These are phyloP conservation scores for Neodiprion virginianus DNA, from an alignment of 1,140 invertebrate species.

Conservation along the genomic window DNA sequence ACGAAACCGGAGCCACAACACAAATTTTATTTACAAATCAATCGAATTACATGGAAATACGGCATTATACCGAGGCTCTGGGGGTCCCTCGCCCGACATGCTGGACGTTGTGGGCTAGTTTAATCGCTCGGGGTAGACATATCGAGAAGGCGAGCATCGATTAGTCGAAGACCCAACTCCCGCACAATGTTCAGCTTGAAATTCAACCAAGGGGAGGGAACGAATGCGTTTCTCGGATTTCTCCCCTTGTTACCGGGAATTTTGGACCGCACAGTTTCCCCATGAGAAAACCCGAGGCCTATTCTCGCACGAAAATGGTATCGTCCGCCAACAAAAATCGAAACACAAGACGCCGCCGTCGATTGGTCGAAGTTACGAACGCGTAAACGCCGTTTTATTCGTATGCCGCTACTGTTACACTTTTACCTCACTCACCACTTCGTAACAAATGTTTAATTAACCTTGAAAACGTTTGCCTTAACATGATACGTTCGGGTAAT, in stretches of 20 bases:
- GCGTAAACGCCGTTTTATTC: no score
- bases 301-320: no score
- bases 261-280: no score
- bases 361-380: no score
- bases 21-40: constrained; percentile 48
- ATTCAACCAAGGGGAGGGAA: neutral
- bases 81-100: neutral
- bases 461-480: neutral
- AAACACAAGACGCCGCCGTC: no score
- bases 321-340: no score
- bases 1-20: constrained; percentile 25
- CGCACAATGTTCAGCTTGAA: neutral
- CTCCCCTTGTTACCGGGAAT: no score
- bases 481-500: neutral
- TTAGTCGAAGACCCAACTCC: neutral
- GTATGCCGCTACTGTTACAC: no score
- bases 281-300: no score
- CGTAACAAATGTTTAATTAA: neutral
- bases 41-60: constrained; percentile 46
- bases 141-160: neutral
- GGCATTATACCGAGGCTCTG: neutral
- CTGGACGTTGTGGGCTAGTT: neutral
- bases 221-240: no score
- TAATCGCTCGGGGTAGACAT: neutral
- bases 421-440: no score